These are phyloP conservation scores for Gortyna flavago DNA, from an alignment of 2,888 invertebrate genomes.

Conservation along the genomic window DNA sequence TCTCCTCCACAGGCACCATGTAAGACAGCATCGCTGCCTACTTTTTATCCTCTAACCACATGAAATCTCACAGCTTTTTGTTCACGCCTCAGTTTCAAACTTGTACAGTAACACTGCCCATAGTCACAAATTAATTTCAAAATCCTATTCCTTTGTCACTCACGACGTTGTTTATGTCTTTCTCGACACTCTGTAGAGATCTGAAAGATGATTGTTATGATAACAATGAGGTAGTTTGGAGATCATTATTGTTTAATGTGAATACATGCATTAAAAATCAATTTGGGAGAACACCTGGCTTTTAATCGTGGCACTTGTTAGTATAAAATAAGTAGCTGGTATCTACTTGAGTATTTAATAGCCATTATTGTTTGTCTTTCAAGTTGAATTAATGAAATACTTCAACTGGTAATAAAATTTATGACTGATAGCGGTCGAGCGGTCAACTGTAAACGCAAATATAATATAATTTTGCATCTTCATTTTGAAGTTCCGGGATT, in stretches of 20 bases:
- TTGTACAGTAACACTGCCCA: slow-evolving; percentile 59
- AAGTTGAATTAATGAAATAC: not conserved
- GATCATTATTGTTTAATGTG: slow-evolving; percentile 35
- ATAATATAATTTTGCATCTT: slow-evolving; percentile 8
- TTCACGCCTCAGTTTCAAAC: slow-evolving; percentile 55
- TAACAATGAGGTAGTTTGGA: slow-evolving; percentile 42
- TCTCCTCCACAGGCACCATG: slow-evolving; percentile 94
- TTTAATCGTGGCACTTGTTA: not conserved
- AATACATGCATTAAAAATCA: slow-evolving; percentile 27
- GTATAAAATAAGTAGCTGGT: not conserved
- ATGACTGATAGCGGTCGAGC: not conserved
- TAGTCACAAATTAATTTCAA: slow-evolving; percentile 48
- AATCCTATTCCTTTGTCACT: slow-evolving; percentile 45
- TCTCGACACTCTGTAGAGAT: slow-evolving; percentile 70
- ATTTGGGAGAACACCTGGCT: slow-evolving; percentile 18
- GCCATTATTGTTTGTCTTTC: not conserved
- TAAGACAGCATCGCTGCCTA: slow-evolving; percentile 92
- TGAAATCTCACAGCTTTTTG: slow-evolving; percentile 52
- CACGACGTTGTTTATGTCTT: slow-evolving; percentile 55
- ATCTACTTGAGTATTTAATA: not conserved
- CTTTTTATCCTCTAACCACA: slow-evolving; percentile 56
- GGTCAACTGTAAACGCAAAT: not conserved
- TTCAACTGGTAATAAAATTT: slow-evolving; percentile 1
- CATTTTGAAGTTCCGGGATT: slow-evolving; percentile 8
- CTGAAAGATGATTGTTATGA: slow-evolving; percentile 74